Conservation (phyloP, 2,113 vertebrate genomes). For the Nannospalax galili region DNA sequence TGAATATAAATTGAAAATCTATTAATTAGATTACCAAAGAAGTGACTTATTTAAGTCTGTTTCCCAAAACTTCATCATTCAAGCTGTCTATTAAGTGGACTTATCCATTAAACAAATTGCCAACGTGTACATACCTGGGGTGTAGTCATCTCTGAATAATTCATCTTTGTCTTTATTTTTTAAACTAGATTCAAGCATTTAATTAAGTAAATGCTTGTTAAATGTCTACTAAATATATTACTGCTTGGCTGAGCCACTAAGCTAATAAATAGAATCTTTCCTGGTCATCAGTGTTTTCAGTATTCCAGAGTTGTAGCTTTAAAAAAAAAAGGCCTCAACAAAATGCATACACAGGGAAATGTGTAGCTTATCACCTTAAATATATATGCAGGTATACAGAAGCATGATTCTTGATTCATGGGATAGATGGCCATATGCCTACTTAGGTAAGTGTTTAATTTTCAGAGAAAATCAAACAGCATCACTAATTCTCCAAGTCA, state of each 20-base stretch:
- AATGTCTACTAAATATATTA: not conserved
- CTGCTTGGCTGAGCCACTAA: not conserved
- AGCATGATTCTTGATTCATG: not conserved
- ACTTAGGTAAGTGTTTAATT: not conserved
- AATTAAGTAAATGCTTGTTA: not conserved
- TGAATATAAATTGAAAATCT: not conserved
- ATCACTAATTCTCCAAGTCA: not conserved
- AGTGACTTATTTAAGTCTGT: not conserved
- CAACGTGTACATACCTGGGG: not conserved
- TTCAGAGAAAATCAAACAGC: not conserved
- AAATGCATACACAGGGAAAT: not conserved
- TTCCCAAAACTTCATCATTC: not conserved
- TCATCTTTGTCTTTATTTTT: not conserved
- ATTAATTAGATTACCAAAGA: not conserved
- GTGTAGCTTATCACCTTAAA: not conserved
- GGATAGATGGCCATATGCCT: not conserved
- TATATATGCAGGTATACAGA: not conserved
- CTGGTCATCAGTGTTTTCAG: not conserved
- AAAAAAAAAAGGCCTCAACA: not conserved
- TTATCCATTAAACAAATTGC: not conserved
- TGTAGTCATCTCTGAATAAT: not conserved
- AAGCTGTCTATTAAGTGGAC: not conserved
- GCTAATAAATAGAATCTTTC: not conserved
- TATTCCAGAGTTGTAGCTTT: not conserved
- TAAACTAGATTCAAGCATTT: constrained; percentile 2